Base-by-base conservation (phyloP, 2,888 invertebrate species). In the Mesoligia furuncula region DNA sequence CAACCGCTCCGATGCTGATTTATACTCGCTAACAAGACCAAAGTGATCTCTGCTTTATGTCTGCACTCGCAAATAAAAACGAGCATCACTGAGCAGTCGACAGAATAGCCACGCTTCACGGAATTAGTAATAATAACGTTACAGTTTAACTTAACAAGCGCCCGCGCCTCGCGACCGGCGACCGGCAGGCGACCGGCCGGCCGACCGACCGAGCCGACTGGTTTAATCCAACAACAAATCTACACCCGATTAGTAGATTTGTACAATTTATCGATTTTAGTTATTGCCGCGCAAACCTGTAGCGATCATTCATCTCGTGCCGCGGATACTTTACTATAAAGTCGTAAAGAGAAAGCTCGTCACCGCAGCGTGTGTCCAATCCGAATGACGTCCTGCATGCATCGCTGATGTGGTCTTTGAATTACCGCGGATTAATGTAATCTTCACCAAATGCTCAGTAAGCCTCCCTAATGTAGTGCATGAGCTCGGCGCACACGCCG, bases 31-130 rank as follows among this genome's bases (percentile, higher is more conserved):
- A 85, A 87, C 73, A 84, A 85, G 84, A 88, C 80, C 78, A 84
- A 87, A 85, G 73, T 80, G 85, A 87, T 80, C 83, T 84, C 79
- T 83, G 88, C 86, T 88, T 87, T 88, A 86, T 89, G 85, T 87
- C 76, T 84, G 73, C 85, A 86, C 86, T 89, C 85, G 81, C 83
- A 82, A 85, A 87, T 88, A 84, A 84, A 85, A 79, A 82, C 77
- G 80, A 80, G 39, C 42, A 67, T 76, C 42, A 6, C 39, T 36
- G 69, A 80, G 61, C 70, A 76, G 72, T 76, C 61, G 66, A 64
- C 72, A 70, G 51, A 75, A 42, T 57, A 54, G 62, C 69, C 39
- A 66, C 72, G 72, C 77, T 80, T 83, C 83, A 86, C 75, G 71
- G 77, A 84, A 83, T 81, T 69, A 71, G 75, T 79, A 84, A 81